Conservation (phyloP, 2,888 invertebrate species). For the Anodontia alba region DNA sequence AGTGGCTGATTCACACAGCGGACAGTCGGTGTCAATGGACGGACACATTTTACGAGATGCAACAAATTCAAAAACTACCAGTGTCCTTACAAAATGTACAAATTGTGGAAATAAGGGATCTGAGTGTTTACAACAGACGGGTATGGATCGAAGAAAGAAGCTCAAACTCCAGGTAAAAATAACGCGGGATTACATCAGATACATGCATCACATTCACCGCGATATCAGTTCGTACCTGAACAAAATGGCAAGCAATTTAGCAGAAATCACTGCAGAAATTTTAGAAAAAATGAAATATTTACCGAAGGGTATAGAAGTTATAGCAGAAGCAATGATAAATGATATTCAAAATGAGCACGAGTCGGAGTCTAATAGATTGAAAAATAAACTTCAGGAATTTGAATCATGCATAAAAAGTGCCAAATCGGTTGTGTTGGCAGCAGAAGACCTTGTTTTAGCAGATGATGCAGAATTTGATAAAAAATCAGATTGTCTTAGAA, state of each 20-base stretch:
- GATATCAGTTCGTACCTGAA: slow-evolving; percentile 50
- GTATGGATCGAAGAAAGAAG: background rate
- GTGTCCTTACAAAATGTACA: background rate
- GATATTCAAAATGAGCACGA: slow-evolving; percentile 50
- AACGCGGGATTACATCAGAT: slow-evolving; percentile 40
- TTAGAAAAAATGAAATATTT: slow-evolving; percentile 31
- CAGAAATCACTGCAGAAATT: slow-evolving; percentile 46
- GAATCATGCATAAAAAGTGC: slow-evolving; percentile 39
- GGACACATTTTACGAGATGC: background rate
- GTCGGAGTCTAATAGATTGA: slow-evolving; percentile 40
- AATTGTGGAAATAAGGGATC: background rate
- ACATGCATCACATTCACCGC: slow-evolving; percentile 41
- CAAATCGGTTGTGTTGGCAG: slow-evolving; percentile 37
- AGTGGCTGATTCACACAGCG: background rate
- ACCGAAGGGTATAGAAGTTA: slow-evolving; percentile 32
- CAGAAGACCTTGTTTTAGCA: slow-evolving; percentile 27
- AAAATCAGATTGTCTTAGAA: slow-evolving; percentile 25
- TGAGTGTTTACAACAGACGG: background rate
- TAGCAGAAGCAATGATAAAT: slow-evolving; percentile 30
- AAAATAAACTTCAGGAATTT: slow-evolving; percentile 47
- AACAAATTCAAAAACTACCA: background rate
- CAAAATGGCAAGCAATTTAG: slow-evolving; percentile 38
- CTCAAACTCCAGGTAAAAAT: background rate
- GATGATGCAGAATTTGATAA: slow-evolving; percentile 37
- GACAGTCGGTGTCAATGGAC: background rate